These are phyloP conservation scores for Brachyptera risi DNA, from an alignment of 2,888 invertebrate genomes.

Conservation along the genomic window DNA sequence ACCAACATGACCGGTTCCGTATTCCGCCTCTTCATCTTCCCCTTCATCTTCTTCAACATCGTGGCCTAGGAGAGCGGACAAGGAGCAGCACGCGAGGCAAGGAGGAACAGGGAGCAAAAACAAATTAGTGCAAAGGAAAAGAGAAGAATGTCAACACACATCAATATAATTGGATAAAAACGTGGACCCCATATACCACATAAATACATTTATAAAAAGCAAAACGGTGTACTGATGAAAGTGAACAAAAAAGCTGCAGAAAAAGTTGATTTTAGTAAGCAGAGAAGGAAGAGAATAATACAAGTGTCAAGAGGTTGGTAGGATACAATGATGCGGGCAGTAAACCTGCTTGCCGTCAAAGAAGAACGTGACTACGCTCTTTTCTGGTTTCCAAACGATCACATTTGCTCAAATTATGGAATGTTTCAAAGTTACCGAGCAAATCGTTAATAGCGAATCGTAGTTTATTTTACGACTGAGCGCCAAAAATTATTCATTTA, in stretches of 20 bases:
- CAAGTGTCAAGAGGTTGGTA: background rate
- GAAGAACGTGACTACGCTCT: too few species aligned
- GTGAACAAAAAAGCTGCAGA: constrained; percentile 27
- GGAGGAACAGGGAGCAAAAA: constrained; percentile 40
- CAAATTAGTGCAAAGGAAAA: constrained; percentile 38
- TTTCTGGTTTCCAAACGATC: too few species aligned
- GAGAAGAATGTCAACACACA: constrained; percentile 33
- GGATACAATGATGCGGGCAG: too few species aligned
- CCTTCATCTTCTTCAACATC: constrained; percentile 98
- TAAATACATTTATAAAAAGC: constrained; percentile 25
- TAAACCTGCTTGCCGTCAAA: too few species aligned
- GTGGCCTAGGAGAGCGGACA: constrained; percentile 76
- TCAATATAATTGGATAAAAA: constrained; percentile 30
- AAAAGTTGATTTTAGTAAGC: constrained; percentile 21
- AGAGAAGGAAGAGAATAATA: constrained; percentile 4
- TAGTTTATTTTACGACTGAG: too few species aligned
- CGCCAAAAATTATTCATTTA: too few species aligned
- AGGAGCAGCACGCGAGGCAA: constrained; percentile 46
- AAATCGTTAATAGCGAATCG: too few species aligned
- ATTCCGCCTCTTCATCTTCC: constrained; percentile 94
- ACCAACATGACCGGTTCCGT: constrained; percentile 76
- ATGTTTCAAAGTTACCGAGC: too few species aligned
- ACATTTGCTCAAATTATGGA: too few species aligned
- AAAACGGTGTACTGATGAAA: constrained; percentile 25
- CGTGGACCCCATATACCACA: constrained; percentile 26